phyloP scores from a whole-genome alignment of 53 echinoderm and acorn worm genomes.

The Patiria pectinifera region DNA sequence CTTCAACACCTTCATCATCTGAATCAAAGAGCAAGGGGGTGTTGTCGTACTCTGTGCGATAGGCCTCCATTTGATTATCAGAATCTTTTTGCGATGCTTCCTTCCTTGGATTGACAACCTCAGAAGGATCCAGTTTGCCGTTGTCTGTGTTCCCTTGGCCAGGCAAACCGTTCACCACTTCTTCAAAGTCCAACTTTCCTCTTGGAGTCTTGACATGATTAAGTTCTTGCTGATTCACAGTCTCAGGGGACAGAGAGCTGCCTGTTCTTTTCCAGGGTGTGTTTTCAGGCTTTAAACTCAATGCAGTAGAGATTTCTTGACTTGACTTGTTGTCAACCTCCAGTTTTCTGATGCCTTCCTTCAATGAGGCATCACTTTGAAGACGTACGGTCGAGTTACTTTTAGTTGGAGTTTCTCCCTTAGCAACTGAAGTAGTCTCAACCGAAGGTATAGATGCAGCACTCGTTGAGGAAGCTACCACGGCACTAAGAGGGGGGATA shows the following conservation, averaged over 20 bases:
- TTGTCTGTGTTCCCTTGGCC: too few species aligned
- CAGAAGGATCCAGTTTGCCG: not conserved
- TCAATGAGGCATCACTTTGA: not conserved
- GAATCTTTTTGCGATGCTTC: not conserved
- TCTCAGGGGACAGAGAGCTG: not conserved
- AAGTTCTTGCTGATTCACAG: not conserved
- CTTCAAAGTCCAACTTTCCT: conserved; percentile 62
- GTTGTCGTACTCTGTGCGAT: conserved; percentile 48
- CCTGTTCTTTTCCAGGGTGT: not conserved
- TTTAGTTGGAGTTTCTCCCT: not conserved
- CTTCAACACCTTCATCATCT: conserved; percentile 13
- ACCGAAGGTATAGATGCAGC: not conserved
- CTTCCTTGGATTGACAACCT: conserved; percentile 21
- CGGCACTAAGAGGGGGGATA: not conserved
- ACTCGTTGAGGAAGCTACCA: not conserved
- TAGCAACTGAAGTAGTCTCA: not conserved
- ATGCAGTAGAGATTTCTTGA: not conserved
- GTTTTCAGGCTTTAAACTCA: not conserved
- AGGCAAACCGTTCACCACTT: not conserved
- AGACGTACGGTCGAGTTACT: not conserved
- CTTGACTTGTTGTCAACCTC: not conserved
- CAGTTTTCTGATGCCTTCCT: not conserved
- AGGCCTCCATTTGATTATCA: not conserved
- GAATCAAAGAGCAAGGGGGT: conserved; percentile 80
- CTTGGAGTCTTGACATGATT: conserved; percentile 54